These are phyloP conservation scores for Agonum fuliginosum DNA, from an alignment of 2,888 invertebrate genomes.

Conservation along the genomic window DNA sequence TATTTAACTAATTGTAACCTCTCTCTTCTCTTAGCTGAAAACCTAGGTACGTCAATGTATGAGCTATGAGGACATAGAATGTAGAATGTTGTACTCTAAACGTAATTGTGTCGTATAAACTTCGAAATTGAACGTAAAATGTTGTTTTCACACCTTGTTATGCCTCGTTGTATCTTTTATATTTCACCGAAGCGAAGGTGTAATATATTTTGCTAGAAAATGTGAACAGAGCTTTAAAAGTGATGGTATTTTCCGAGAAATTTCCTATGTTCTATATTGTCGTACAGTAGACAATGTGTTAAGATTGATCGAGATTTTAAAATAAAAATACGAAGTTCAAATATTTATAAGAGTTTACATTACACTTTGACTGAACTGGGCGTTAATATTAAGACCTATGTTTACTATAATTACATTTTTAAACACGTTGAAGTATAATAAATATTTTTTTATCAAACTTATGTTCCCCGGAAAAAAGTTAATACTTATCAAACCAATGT, in stretches of 20 bases:
- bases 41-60: too few species aligned
- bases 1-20: too few species aligned
- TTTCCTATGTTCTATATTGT: background rate
- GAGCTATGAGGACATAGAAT: background rate
- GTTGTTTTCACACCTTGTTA: conserved; percentile 32
- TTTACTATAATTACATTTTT: too few species aligned
- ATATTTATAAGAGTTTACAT: too few species aligned
- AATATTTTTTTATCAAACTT: too few species aligned
- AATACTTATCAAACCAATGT: too few species aligned
- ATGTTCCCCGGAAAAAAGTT: too few species aligned
- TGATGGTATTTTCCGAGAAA: conserved; percentile 12
- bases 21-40: too few species aligned
- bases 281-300: background rate
- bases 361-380: too few species aligned
- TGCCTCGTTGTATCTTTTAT: background rate
- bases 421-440: too few species aligned
- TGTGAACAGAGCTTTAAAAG: background rate
- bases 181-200: conserved; percentile 1
- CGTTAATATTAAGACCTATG: too few species aligned
- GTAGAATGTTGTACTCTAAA: background rate
- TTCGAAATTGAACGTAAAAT: conserved; percentile 30
- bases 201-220: conserved; percentile 34
- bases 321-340: background rate
- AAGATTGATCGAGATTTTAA: too few species aligned
- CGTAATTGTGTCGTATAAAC: conserved; percentile 26